Conservation (phyloP, 2,888 invertebrate species). For the Pocota personata region DNA sequence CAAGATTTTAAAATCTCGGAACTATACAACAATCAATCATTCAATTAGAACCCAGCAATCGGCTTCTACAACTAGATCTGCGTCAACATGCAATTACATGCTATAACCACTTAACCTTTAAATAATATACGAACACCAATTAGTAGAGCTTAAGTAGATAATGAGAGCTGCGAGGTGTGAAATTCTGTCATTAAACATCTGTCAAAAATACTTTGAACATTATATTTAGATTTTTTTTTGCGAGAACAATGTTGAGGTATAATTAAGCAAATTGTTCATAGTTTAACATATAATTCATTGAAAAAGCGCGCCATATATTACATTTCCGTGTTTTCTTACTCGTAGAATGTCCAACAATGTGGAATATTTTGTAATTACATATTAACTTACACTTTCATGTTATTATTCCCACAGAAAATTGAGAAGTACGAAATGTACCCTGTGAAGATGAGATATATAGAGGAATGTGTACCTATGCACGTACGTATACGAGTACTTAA, state of each 20-base stretch:
- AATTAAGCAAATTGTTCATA: neutral
- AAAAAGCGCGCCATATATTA: neutral
- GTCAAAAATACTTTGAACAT: neutral
- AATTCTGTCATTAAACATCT: neutral
- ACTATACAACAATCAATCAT: neutral
- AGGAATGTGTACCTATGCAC: too few species aligned
- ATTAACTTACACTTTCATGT: neutral
- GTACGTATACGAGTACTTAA: neutral
- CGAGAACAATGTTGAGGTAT: neutral
- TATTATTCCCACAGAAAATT: conserved; percentile 20
- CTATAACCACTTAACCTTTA: neutral
- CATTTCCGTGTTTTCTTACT: neutral
- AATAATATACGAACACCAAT: neutral
- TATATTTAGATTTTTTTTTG: neutral
- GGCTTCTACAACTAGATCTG: neutral
- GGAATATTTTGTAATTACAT: conserved; percentile 4
- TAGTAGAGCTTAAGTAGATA: too few species aligned
- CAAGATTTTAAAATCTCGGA: too few species aligned
- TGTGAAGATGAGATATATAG: neutral
- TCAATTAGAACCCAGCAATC: neutral
- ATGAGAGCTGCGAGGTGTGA: neutral
- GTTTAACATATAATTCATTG: neutral
- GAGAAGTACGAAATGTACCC: neutral
- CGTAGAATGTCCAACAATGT: neutral
- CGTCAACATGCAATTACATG: neutral